A percentile compares a stretch with the other conserved stretches of the same genome.
phyloP scores from a whole-genome alignment of 2,888 invertebrate genomes.

The Parapristionchus giblindavisi region DNA sequence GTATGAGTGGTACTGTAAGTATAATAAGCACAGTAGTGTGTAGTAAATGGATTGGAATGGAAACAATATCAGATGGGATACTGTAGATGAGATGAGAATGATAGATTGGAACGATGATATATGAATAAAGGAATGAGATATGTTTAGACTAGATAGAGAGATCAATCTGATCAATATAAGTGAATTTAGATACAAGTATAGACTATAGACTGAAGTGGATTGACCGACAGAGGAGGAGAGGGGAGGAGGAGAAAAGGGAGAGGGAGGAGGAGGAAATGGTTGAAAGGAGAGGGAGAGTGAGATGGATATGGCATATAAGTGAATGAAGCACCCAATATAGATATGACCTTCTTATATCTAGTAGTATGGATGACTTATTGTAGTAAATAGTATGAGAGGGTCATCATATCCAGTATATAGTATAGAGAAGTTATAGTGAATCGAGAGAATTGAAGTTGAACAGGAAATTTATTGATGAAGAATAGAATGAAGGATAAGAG shows the following conservation, averaged over 20 bases:
- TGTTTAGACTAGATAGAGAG: too few species aligned
- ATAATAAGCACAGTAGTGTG: too few species aligned
- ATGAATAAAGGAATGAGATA: background rate
- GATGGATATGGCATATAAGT: constrained; percentile 24
- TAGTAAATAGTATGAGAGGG: too few species aligned
- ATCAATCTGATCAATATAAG: background rate
- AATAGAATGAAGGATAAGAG: background rate
- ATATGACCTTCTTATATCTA: too few species aligned
- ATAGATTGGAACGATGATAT: background rate
- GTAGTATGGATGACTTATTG: too few species aligned
- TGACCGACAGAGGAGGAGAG: background rate
- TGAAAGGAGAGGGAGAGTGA: background rate
- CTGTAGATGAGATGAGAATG: background rate
- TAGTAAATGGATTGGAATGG: too few species aligned
- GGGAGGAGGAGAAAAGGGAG: background rate
- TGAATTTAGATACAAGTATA: background rate
- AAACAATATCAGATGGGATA: background rate
- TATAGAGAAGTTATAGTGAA: too few species aligned
- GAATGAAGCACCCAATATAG: constrained; percentile 16
- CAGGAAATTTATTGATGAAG: background rate
- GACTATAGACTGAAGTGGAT: background rate
- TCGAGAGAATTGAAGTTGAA: too few species aligned
- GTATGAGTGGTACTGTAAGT: too few species aligned
- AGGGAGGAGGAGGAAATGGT: background rate
- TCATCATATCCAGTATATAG: too few species aligned